Evolutionary conservation across 2,888 invertebrate genomes (phyloP), one percentile per base, ranked within the genome.

Genomic region (Eupithecia tripunctaria): DNA sequence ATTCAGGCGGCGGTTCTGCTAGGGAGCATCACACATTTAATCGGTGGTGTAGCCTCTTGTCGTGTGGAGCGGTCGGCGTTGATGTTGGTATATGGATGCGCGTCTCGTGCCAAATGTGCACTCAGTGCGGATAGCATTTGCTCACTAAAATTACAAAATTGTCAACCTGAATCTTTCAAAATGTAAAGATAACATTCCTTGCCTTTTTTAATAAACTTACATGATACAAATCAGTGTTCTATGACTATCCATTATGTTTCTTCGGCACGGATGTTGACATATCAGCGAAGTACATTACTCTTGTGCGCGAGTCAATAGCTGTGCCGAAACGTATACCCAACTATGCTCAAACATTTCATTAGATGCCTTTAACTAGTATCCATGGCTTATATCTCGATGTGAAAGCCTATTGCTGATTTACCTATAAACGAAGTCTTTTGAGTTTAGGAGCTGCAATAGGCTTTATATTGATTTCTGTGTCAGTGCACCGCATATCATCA

Each of bases 91-190:
- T 47, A 32, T 73, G 72, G 70, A 70, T 79, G 81, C 81, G 80
- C 79, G 83, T 79, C 85, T 82, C 32, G 91, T 92, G 92, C 91
- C 92, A 92, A 91, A 91, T 79, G 85, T 84, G 89, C 89, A 88
- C 87, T 74, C 79, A 82, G 88, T 88, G 88, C 88, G 85, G 70
- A 70, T 83, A 77, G 79, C 80, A 75, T 82, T 84, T 88, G 88
- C 88, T 88, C 88, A 87, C 36, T 21, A 25, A 21, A 62, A 63
- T 36, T 8, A 32, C 68, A 67, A 70, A 77, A 70, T 41, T 63
- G 15, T 25, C 36, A 59, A 59, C 25, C 59, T 36, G 14, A 32
- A 32, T 56, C 25, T 21, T 56, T 56, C 21, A 56, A 56, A 25
- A 56, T 56, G 12, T 56, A 56, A 56, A 14, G 21, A 38, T 38